Base-by-base conservation (phyloP, 1,140 invertebrate species). In the Chionoecetes opilio region DNA sequence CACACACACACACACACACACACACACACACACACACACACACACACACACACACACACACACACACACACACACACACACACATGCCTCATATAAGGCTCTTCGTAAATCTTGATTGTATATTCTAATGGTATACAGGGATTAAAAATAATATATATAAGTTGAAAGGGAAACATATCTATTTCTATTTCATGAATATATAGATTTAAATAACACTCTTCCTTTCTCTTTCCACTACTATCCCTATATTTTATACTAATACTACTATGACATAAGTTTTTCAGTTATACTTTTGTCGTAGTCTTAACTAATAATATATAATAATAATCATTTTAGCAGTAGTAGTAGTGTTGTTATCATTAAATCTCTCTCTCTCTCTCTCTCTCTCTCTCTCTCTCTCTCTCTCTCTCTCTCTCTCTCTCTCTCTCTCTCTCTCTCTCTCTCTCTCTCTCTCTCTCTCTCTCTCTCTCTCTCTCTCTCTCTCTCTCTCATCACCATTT, bases 1-100 rank as follows among this genome's bases (percentile, higher is more conserved):
- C 38, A 35, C 32, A 1, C 35, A 87, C 34, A 35, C 85, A 11
- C 85, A 87, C 21, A 75, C 53, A 26, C 53, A 75, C 53, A 26
- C 53, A 75, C 53, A 75, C 53, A 75, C 32, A 87, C 34, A 87
- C 32, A 37, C 85, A 86, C 35, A 86, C 35, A 38, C 85, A 86
- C 35, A 86, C 35, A 86, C 85, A 86, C 85, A 86, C 85, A 86
- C 8, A 31, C 29, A 87, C 85, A 34, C 9, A 87, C 29, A 34
- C 85, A 87, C 82, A 87, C 85, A 31, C 85, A 2, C 85, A 87
- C 11, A 87, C 85, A 32, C 85, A 87, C n/a, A n/a, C n/a, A n/a
- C n/a, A n/a, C n/a, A n/a, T n/a, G n/a, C n/a, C n/a, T n/a, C n/a
- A n/a, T n/a, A n/a, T n/a, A n/a, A n/a, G n/a, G n/a, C n/a, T n/a